These are phyloP conservation scores for Bugulina stolonifera DNA, from an alignment of 2,888 invertebrate species.

Conservation along the genomic window DNA sequence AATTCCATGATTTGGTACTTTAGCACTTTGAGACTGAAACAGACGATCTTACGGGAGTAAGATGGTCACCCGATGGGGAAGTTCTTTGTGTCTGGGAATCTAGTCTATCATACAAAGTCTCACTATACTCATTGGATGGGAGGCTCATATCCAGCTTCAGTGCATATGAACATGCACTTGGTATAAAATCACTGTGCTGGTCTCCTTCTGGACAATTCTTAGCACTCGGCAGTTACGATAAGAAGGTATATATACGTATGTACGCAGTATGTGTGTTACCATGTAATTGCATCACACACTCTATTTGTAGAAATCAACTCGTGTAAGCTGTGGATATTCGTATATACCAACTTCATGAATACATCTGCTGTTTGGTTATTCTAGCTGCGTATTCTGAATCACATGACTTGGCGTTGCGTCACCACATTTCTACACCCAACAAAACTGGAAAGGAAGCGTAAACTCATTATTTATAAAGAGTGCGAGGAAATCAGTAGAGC, in stretches of 20 bases:
- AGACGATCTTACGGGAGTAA: conserved; percentile 51
- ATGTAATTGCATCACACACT: no score
- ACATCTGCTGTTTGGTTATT: conserved; percentile 27
- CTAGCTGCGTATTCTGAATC: conserved; percentile 49
- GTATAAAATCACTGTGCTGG: conserved; percentile 51
- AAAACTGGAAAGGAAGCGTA: conserved; percentile 32
- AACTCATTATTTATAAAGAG: conserved; percentile 39
- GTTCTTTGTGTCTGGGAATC: conserved; percentile 53
- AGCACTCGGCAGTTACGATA: conserved; percentile 54
- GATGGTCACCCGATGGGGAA: conserved; percentile 52
- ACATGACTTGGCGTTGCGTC: conserved; percentile 52
- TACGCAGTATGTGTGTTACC: no score
- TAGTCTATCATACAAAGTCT: conserved; percentile 47
- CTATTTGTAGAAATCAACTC: no score
- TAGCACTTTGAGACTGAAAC: conserved; percentile 53
- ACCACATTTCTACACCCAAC: conserved; percentile 44
- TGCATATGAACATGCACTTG: conserved; percentile 50
- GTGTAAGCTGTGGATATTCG: no score
- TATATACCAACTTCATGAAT: no score
- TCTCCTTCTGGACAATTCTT: conserved; percentile 54
- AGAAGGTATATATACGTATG: conserved; percentile 48
- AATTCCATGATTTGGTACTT: conserved; percentile 15
- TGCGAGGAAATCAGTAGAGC: conserved; percentile 38
- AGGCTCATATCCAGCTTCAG: conserved; percentile 48
- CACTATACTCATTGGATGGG: conserved; percentile 52